Percentiles rank a stretch among this genome's conserved stretches.
phyloP scores from a whole-genome alignment of 1,140 invertebrate genomes.

The Pseudomyrmex sp. region DNA sequence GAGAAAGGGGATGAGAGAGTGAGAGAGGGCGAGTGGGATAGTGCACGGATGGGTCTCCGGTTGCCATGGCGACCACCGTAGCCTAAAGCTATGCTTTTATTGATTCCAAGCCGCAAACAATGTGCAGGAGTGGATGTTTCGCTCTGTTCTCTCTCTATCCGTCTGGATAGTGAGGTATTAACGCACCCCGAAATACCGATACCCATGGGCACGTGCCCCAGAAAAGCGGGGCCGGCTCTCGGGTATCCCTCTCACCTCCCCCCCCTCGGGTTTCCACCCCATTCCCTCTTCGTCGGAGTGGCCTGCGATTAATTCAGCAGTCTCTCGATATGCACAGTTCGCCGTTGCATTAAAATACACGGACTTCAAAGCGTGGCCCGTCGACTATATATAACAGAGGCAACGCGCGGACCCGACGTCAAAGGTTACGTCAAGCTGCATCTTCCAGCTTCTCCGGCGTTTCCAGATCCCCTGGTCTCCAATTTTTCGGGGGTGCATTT shows the following conservation, averaged over 20 bases:
- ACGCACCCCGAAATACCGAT: constrained; percentile 80
- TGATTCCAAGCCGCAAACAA: constrained; percentile 86
- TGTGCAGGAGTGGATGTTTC: constrained; percentile 85
- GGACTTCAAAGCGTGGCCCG: constrained; percentile 50
- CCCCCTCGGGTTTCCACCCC: not conserved
- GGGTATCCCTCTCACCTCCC: not conserved
- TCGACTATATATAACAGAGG: constrained; percentile 28
- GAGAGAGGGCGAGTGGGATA: constrained; percentile 53
- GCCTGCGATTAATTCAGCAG: constrained; percentile 64
- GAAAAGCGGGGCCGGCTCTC: constrained; percentile 70
- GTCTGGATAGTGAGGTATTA: constrained; percentile 82
- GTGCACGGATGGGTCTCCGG: constrained; percentile 82
- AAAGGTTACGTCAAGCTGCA: constrained; percentile 57
- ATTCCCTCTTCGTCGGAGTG: constrained; percentile 14
- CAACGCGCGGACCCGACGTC: constrained; percentile 40
- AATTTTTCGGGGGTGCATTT: constrained; percentile 42
- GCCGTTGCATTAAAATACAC: constrained; percentile 63
- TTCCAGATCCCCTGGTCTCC: not conserved
- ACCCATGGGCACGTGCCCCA: constrained; percentile 78
- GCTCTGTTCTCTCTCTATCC: constrained; percentile 83
- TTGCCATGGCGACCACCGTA: constrained; percentile 83
- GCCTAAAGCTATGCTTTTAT: constrained; percentile 86
- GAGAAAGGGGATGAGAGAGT: constrained; percentile 25
- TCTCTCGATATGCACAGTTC: constrained; percentile 59
- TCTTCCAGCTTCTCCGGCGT: constrained; percentile 10